Percentiles rank a stretch among this genome's conserved stretches.
These are phyloP conservation scores for Rhynchomys soricoides DNA, from an alignment of 2,113 vertebrate genomes.

Conservation along the genomic window DNA sequence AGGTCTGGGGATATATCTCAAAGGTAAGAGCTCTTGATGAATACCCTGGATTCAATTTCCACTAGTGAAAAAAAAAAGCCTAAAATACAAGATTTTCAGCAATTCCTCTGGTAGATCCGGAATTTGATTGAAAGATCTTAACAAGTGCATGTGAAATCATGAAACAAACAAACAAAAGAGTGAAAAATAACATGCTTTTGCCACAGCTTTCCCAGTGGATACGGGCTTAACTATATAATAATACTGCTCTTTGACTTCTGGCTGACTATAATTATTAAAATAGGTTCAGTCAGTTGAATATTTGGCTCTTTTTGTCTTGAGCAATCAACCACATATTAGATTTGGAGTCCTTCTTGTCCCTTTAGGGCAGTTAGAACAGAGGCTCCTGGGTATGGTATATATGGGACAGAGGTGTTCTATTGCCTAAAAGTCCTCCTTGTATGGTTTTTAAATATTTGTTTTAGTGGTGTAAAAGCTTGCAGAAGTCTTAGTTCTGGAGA, in stretches of 20 bases:
- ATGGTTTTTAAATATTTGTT: neutral
- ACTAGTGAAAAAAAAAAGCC: neutral
- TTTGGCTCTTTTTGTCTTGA: neutral
- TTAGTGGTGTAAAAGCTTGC: slow-evolving; percentile 1
- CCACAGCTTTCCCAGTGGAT: neutral
- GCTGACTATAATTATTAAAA: neutral
- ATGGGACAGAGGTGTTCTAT: neutral
- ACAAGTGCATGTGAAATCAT: neutral
- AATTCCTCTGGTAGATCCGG: neutral
- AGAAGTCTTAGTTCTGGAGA: neutral
- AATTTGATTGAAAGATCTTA: neutral
- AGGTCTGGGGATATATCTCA: neutral
- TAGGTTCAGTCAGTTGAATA: neutral
- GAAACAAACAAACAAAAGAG: neutral
- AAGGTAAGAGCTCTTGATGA: neutral
- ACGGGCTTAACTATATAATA: neutral
- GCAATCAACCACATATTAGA: neutral
- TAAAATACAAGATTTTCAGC: neutral
- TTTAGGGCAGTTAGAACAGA: neutral
- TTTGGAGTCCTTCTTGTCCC: neutral
- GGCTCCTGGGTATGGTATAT: neutral
- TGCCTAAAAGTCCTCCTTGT: neutral
- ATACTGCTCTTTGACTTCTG: neutral
- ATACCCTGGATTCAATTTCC: neutral
- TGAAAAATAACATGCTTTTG: neutral